Evolutionary conservation across 2,888 invertebrate genomes (phyloP), one percentile per base, ranked within the genome.

Genomic region (Auanema sp.): DNA sequence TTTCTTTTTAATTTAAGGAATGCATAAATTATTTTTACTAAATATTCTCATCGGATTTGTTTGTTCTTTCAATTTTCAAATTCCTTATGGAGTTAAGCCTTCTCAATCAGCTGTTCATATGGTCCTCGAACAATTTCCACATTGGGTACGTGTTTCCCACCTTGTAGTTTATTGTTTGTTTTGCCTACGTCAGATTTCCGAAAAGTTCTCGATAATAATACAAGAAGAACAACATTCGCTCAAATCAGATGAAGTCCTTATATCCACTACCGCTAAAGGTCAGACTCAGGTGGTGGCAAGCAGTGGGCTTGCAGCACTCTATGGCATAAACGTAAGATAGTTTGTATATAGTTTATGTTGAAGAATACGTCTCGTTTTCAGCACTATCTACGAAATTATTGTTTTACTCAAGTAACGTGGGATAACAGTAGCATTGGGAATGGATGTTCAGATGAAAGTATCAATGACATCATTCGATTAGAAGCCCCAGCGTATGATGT

Each of bases 401-500:
- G 73, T 44, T 47, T 59, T 1, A 67, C 70, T n/a, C 71, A 71
- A 63, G 63, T 71, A 51, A 64, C 69, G 11, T 73, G 73, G 73
- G 58, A 65, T n/a, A 68, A 68, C 44, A 68, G 63, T 40, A 66
- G 67, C 0, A 71, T 66, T 54, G 60, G 66, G 0, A 52, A 50
- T 58, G 58, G 65, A 11, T 73, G 73, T 51, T 33, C 33, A 33
- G 47, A 61, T 11, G 42, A 41, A 16, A 53, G 44, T 12, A 16
- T 14, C 3, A 61, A 61, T 10, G 53, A 60, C 44, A 23, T n/a
- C 14, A 21, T 58, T 3, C 21, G 14, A 18, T 25, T 44, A 16
- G 47, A 47, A 16, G 16, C 58, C 14, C 58, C 58, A 24, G 3
- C 21, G 23, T 57, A 57, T 57, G 43, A 25, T 55, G 18, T n/a